Conservation (phyloP, 2,113 vertebrate genomes). For the Ictalurus furcatus region DNA sequence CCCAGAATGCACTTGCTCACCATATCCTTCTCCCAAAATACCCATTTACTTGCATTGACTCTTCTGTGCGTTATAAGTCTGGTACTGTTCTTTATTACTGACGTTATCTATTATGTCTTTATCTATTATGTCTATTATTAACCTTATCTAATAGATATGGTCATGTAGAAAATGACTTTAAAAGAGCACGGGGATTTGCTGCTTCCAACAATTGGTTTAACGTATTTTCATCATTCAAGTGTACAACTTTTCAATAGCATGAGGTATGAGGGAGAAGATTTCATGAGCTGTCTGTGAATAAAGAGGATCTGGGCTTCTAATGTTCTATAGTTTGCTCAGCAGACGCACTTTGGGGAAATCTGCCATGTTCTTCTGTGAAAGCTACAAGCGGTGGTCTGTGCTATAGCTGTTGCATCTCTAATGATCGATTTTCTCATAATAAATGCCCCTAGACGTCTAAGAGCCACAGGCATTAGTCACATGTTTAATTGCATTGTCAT, state of each 20-base stretch:
- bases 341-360: neutral
- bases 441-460: neutral
- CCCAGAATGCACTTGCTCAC: neutral
- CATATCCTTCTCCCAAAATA: neutral
- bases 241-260: neutral
- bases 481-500: constrained; percentile 46
- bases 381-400: neutral
- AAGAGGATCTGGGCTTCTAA: neutral
- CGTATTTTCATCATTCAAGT: neutral
- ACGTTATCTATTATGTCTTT: no score
- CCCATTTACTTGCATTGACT: constrained; percentile 19
- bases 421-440: neutral
- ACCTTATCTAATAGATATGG: neutral
- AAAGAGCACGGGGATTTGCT: neutral
- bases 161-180: neutral
- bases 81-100: neutral
- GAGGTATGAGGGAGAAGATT: neutral
- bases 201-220: neutral
- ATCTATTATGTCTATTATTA: neutral
- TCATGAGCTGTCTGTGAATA: neutral
- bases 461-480: constrained; percentile 5
- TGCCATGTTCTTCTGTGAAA: neutral
- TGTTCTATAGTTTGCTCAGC: neutral
- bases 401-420: neutral
- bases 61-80: neutral